A percentile compares a stretch with the other conserved stretches of the same genome.
phyloP scores from a whole-genome alignment of 92 coral and sea anemone genomes.

The Epizoanthus fatuus region DNA sequence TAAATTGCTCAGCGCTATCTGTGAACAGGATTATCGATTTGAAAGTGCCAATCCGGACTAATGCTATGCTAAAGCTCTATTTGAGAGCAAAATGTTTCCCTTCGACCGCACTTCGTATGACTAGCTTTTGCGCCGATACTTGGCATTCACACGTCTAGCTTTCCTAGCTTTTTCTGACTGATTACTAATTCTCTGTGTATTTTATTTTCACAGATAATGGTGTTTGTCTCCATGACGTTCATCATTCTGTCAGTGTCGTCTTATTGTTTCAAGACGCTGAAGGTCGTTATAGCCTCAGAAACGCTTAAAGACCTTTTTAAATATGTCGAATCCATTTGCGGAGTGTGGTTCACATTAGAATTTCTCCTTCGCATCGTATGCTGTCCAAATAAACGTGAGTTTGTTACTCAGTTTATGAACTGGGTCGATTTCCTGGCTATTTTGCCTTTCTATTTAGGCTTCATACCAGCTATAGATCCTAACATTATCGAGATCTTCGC shows the following conservation, averaged over 20 bases:
- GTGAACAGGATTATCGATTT: no score
- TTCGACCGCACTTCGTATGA: no score
- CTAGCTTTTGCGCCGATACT: no score
- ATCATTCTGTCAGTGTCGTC: conserved; percentile 90
- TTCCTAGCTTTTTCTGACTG: not conserved
- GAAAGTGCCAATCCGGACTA: no score
- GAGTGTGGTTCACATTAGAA: conserved; percentile 95
- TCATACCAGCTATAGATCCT: conserved; percentile 26
- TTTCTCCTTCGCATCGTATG: conserved; percentile 79
- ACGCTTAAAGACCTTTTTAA: conserved; percentile 56
- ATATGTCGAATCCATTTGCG: conserved; percentile 81
- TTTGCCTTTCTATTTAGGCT: conserved; percentile 86
- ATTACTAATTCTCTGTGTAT: not conserved
- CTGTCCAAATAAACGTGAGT: conserved; percentile 88
- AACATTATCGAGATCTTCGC: conserved; percentile 77
- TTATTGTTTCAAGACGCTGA: conserved; percentile 81
- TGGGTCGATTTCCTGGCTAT: conserved; percentile 97
- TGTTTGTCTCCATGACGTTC: conserved; percentile 88
- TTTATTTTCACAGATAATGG: conserved; percentile 71
- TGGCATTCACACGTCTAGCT: no score
- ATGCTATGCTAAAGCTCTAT: no score
- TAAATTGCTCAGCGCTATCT: no score
- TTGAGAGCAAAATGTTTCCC: no score
- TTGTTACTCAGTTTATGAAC: conserved; percentile 80
- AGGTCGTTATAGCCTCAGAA: conserved; percentile 36